phyloP scores from a whole-genome alignment of 1,140 invertebrate genomes.

The Halyomorpha halys region DNA sequence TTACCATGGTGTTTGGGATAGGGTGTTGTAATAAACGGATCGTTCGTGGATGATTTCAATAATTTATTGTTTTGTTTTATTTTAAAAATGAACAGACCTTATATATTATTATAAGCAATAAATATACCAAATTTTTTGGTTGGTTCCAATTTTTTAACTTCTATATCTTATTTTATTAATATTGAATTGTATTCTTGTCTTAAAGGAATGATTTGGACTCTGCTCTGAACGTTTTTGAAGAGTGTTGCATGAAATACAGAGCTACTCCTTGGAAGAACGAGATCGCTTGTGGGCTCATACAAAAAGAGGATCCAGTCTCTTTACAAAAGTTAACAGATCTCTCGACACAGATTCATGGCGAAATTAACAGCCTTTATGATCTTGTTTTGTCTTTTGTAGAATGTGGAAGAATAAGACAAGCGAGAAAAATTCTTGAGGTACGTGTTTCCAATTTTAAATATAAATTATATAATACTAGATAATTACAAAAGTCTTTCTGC shows the following conservation, averaged over 20 bases:
- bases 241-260: conserved; percentile 49
- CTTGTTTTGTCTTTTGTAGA: conserved; percentile 70
- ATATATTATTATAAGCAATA: too few relatives aligned
- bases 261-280: conserved; percentile 59
- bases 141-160: too few relatives aligned
- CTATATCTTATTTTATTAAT: neutral
- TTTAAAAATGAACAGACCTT: too few relatives aligned
- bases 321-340: conserved; percentile 69
- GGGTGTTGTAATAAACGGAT: too few relatives aligned
- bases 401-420: conserved; percentile 60
- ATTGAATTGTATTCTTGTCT: neutral
- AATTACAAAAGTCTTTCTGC: too few relatives aligned
- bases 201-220: conserved; percentile 46
- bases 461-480: too few relatives aligned
- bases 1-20: too few relatives aligned
- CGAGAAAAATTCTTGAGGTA: conserved; percentile 66
- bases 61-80: too few relatives aligned
- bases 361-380: conserved; percentile 71
- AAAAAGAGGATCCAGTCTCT: conserved; percentile 60
- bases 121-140: too few relatives aligned
- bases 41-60: too few relatives aligned
- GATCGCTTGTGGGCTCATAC: conserved; percentile 56
- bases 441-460: too few relatives aligned
- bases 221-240: conserved; percentile 58
- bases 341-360: conserved; percentile 61